Evolutionary conservation across 2,113 vertebrate genomes (phyloP).

Genomic region (Eupsittula cactorum): DNA sequence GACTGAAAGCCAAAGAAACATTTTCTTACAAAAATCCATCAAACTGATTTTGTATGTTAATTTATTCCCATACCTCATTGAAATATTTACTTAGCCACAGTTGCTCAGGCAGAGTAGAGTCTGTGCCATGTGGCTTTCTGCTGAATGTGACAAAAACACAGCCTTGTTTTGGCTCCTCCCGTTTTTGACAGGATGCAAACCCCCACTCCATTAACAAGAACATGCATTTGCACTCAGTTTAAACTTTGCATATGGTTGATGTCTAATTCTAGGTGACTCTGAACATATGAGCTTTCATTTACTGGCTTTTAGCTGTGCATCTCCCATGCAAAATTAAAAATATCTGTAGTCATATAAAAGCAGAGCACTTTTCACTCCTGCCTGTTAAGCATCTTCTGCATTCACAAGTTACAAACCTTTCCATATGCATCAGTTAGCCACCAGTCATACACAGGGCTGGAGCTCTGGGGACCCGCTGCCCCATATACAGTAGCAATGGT

Average conservation of each 20-base stretch:
- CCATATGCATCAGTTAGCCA: neutral
- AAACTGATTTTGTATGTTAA: neutral
- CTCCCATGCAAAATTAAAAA: constrained; percentile 52
- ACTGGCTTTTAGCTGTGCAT: constrained; percentile 22
- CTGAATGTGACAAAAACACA: constrained; percentile 5
- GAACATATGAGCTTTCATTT: constrained; percentile 11
- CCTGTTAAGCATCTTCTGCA: neutral
- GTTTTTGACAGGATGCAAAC: neutral
- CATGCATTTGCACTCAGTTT: constrained; percentile 39
- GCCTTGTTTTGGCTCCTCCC: neutral
- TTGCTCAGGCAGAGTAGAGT: neutral
- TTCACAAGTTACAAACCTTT: neutral
- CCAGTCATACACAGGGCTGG: rapidly evolving
- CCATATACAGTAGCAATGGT: rapidly evolving
- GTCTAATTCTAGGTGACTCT: constrained; percentile 50
- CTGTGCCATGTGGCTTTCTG: neutral
- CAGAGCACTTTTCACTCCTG: neutral
- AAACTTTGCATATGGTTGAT: neutral
- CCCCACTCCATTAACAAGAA: neutral
- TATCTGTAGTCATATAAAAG: neutral
- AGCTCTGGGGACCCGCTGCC: neutral
- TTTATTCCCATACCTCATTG: constrained; percentile 15
- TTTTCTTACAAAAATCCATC: neutral
- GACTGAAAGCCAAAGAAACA: neutral
- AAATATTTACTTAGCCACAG: neutral